phyloP scores from a whole-genome alignment of 2,888 invertebrate species.

The Therioaphis trifolii region DNA sequence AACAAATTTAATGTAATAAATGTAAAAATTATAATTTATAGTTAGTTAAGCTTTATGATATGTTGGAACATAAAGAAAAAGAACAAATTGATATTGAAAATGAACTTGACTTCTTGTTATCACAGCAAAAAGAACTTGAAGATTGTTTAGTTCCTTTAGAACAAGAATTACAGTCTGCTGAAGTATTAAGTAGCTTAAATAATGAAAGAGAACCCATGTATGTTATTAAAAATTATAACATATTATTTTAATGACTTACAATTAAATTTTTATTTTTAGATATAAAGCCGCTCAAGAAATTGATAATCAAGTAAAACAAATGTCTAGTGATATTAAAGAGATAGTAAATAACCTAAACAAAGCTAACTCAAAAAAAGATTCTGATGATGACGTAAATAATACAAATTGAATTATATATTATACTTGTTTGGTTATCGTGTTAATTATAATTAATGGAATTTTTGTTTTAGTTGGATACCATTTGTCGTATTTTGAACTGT shows the following conservation, averaged over 20 bases:
- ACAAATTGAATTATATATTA: background rate
- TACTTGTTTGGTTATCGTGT: background rate
- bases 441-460: background rate
- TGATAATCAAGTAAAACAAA: slow-evolving; percentile 90
- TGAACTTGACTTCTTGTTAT: slow-evolving; percentile 91
- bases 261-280: slow-evolving; percentile 50
- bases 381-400: slow-evolving; percentile 83
- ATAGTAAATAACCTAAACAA: slow-evolving; percentile 94
- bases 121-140: slow-evolving; percentile 92
- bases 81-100: slow-evolving; percentile 91
- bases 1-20: background rate
- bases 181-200: slow-evolving; percentile 72
- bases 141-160: slow-evolving; percentile 88
- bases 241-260: slow-evolving; percentile 43
- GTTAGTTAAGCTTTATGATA: slow-evolving; percentile 56
- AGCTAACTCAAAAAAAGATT: slow-evolving; percentile 83
- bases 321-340: slow-evolving; percentile 95
- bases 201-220: slow-evolving; percentile 90
- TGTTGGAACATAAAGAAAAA: slow-evolving; percentile 54
- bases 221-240: slow-evolving; percentile 67
- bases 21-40: slow-evolving; percentile 7
- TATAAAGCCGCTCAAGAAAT: slow-evolving; percentile 79
- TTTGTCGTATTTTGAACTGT: slow-evolving; percentile 92
- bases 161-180: slow-evolving; percentile 76
- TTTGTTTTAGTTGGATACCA: slow-evolving; percentile 73